Evolutionary conservation across 2,113 vertebrate genomes (phyloP).

Genomic region (pig (Sus scrofa)): DNA sequence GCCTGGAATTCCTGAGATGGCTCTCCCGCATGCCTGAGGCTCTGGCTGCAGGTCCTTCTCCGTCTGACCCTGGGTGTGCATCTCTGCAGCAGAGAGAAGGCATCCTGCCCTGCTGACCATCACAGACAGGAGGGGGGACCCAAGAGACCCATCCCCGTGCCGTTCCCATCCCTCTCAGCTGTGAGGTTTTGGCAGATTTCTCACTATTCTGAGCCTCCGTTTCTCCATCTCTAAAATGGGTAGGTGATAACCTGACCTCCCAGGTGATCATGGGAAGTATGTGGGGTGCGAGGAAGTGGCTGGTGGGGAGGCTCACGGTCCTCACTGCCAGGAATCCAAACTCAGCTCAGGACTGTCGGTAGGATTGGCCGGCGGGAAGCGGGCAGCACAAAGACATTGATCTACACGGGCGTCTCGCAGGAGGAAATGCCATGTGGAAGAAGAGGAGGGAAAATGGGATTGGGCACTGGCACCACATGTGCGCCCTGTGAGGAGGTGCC

Average conservation of each 20-base stretch:
- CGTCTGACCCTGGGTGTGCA: rapidly evolving
- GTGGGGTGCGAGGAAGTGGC: rapidly evolving
- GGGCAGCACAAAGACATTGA: rapidly evolving
- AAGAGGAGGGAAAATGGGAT: background rate
- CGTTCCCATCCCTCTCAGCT: background rate
- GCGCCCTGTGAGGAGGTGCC: background rate
- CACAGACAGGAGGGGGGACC: rapidly evolving
- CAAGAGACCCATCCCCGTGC: rapidly evolving
- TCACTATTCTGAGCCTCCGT: background rate
- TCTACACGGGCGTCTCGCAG: rapidly evolving
- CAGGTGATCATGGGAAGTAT: rapidly evolving
- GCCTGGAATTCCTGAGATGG: background rate
- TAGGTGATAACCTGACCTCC: rapidly evolving
- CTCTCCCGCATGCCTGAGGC: background rate
- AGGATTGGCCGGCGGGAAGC: rapidly evolving
- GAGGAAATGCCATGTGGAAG: rapidly evolving
- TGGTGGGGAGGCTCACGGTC: background rate
- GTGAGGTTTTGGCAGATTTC: background rate
- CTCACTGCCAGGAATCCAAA: background rate
- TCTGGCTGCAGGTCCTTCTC: background rate
- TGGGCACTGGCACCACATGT: rapidly evolving
- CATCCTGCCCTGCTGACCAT: rapidly evolving
- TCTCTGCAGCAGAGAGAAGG: rapidly evolving
- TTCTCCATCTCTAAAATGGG: background rate
- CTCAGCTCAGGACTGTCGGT: background rate